These are phyloP conservation scores for Tiliacea citrago DNA, from an alignment of 2,888 invertebrate species.

Conservation along the genomic window DNA sequence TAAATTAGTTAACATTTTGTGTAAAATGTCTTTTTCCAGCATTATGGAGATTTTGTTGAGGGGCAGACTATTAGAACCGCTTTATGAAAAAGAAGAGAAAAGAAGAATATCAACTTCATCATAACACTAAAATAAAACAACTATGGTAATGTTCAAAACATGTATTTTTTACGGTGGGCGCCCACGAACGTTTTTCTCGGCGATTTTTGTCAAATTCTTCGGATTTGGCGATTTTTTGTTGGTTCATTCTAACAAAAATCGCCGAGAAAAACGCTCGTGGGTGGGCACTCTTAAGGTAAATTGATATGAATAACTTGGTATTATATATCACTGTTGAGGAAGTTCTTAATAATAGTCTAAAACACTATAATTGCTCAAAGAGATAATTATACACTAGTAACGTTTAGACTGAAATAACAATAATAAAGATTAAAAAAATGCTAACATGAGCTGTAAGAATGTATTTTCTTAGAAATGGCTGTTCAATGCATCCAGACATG, in stretches of 20 bases:
- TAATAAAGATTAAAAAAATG: not conserved
- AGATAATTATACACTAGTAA: conserved; percentile 11
- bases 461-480: conserved; percentile 6
- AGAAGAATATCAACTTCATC: conserved; percentile 47
- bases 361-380: conserved; percentile 31
- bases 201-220: too few species aligned
- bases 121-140: conserved; percentile 29
- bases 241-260: too few species aligned
- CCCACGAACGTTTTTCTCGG: too few species aligned
- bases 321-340: conserved; percentile 25
- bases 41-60: conserved; percentile 79
- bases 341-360: conserved; percentile 10
- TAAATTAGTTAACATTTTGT: not conserved
- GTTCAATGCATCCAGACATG: not conserved
- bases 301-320: conserved; percentile 18
- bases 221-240: too few species aligned
- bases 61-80: conserved; percentile 74
- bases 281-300: conserved; percentile 3
- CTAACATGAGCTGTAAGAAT: not conserved
- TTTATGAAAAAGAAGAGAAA: conserved; percentile 69
- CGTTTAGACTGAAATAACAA: conserved; percentile 15
- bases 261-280: too few species aligned
- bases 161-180: too few species aligned
- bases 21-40: conserved; percentile 69
- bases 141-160: conserved; percentile 13